Conservation (phyloP, 2,888 invertebrate species). For the Drosophila eohydei region DNA sequence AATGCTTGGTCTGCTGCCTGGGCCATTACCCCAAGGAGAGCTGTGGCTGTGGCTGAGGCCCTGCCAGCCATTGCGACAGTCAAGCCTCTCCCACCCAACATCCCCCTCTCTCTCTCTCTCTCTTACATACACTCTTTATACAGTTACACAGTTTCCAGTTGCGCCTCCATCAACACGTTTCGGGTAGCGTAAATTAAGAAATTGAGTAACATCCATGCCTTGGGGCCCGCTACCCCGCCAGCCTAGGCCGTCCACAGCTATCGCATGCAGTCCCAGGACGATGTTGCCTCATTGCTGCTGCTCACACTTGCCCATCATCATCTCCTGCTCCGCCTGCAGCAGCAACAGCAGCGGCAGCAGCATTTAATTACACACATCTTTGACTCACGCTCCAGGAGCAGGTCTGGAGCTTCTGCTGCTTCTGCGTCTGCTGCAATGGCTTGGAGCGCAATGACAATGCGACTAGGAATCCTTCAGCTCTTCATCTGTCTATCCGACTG, state of each 20-base stretch:
- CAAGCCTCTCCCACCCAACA: not conserved
- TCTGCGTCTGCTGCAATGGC: slow-evolving; percentile 27
- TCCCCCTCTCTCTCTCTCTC: not conserved
- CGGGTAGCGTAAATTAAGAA: slow-evolving; percentile 73
- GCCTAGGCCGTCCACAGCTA: not conserved
- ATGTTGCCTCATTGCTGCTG: slow-evolving; percentile 54
- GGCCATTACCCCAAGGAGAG: slow-evolving; percentile 47
- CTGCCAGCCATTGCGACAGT: not conserved
- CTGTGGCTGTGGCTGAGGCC: not conserved
- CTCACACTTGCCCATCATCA: not conserved
- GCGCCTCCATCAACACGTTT: slow-evolving; percentile 68
- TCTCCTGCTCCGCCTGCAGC: not conserved
- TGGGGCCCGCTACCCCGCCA: not conserved
- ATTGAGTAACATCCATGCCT: slow-evolving; percentile 65
- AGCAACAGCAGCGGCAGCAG: slow-evolving; percentile 56
- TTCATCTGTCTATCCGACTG: slow-evolving; percentile 10
- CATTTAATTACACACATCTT: slow-evolving; percentile 72
- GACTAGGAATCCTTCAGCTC: slow-evolving; percentile 9
- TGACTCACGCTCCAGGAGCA: not conserved
- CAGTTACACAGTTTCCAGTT: slow-evolving; percentile 26
- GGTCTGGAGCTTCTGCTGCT: not conserved
- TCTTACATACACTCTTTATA: not conserved
- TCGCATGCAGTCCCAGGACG: slow-evolving; percentile 54
- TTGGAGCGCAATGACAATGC: slow-evolving; percentile 31
- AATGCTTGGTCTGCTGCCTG: slow-evolving; percentile 63